Evolutionary conservation across 2,797 vertebrate genomes (phyloP).

Genomic region (Acipenser transmontanus): DNA sequence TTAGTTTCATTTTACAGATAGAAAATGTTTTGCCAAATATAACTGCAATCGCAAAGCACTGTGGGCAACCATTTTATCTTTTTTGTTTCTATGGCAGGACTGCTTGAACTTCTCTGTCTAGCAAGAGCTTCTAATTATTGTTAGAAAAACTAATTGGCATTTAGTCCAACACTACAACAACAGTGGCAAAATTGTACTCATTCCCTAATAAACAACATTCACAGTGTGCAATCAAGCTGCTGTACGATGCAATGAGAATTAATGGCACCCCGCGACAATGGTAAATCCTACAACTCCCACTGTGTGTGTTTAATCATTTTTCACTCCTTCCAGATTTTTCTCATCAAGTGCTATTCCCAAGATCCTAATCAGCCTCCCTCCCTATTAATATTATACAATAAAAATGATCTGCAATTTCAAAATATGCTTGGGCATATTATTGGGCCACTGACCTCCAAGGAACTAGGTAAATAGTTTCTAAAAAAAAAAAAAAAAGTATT

Average conservation of each 20-base stretch:
- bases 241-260: constrained; percentile 83
- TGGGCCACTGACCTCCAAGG: constrained; percentile 54
- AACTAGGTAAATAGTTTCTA: constrained; percentile 77
- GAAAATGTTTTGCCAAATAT: too few species aligned
- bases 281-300: constrained; percentile 85
- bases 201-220: constrained; percentile 86
- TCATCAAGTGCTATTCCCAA: constrained; percentile 93
- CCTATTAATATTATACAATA: constrained; percentile 87
- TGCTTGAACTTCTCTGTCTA: constrained; percentile 74
- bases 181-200: constrained; percentile 88
- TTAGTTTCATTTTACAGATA: too few species aligned
- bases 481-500: constrained; percentile 30
- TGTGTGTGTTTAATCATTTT: constrained; percentile 98
- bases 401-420: constrained; percentile 90
- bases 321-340: constrained; percentile 95
- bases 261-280: constrained; percentile 81
- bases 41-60: constrained; percentile 60
- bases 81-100: constrained; percentile 41
- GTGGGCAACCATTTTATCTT: constrained; percentile 53
- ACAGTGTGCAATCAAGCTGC: constrained; percentile 82
- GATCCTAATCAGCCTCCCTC: constrained; percentile 85
- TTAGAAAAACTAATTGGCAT: constrained; percentile 97
- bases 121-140: constrained; percentile 92
- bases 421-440: constrained; percentile 88
- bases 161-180: constrained; percentile 97